Conservation (phyloP, 2,888 invertebrate species). For the Rotaria macrura region DNA sequence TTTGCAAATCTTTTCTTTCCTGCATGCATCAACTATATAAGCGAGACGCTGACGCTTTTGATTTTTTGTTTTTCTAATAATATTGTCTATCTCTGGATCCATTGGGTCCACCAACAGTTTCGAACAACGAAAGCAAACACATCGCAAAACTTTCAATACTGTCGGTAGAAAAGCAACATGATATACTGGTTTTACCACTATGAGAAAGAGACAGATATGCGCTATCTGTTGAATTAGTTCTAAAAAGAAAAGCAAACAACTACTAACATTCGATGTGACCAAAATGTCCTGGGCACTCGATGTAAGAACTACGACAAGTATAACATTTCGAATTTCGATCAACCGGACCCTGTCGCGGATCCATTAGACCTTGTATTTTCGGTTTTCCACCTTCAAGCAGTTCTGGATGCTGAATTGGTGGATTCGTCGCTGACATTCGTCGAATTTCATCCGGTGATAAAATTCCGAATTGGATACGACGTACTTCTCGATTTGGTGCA, state of each 20-base stretch:
- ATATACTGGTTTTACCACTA: conserved; percentile 85
- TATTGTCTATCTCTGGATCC: conserved; percentile 81
- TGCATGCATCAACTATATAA: conserved; percentile 92
- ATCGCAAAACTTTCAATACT: conserved; percentile 88
- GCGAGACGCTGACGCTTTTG: conserved; percentile 84
- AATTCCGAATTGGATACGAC: conserved; percentile 94
- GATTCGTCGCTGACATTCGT: conserved; percentile 86
- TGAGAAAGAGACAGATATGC: no score
- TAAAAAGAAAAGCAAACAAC: not conserved
- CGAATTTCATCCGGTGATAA: conserved; percentile 90
- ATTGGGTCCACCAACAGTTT: conserved; percentile 84
- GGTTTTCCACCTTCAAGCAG: conserved; percentile 96
- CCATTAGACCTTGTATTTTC: conserved; percentile 94
- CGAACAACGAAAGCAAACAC: conserved; percentile 97
- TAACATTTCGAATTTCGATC: conserved; percentile 83
- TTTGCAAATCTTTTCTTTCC: conserved; percentile 82
- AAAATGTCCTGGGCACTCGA: conserved; percentile 95
- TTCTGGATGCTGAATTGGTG: conserved; percentile 88
- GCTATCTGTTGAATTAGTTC: no score
- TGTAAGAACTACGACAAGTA: conserved; percentile 63
- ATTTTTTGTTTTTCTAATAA: conserved; percentile 86
- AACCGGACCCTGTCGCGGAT: conserved; percentile 92
- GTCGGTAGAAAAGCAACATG: conserved; percentile 95
- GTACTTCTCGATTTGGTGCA: conserved; percentile 82
- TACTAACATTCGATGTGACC: conserved; percentile 77